Evolutionary conservation across 2,113 vertebrate species (phyloP), one percentile per base, ranked within the genome.

Genomic region (Ageneiosus marmoratus): DNA sequence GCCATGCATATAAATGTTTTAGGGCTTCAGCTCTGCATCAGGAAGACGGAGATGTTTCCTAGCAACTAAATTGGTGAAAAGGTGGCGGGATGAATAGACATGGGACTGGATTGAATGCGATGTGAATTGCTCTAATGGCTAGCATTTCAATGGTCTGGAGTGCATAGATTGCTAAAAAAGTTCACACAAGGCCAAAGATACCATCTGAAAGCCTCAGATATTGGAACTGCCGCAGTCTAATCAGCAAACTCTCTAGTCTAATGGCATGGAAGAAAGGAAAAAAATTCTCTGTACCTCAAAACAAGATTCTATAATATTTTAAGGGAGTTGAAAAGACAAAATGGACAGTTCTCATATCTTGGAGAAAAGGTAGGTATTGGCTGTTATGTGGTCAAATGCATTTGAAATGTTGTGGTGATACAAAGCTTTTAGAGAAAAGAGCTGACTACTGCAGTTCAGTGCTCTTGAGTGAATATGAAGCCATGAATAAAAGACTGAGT

Each of bases 21-120:
- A 12, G 51, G 0, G 18, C 50, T 37, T 55, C 73, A 76, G 48
- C 50, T 53, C 53, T 65, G 69, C 63, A 63, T 58, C 63, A 32
- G 16, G 70, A 60, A 55, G 67, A 82, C 77, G 32, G 77, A 72
- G 83, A 82, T 80, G 87, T 88, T 85, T 83, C 87, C 85, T 88
- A 86, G 87, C 87, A 88, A 88, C 87, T 50, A 67, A 65, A 65
- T 63, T 62, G 41, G 63, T 81, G 51, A 77, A 51, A 78, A 81
- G 81, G 56, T 72, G 37, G 29, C 13, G 15, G 29, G 29, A 46
- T 82, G 84, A 82, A 41, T 72, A 50, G 53, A 50, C 22, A 29
- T 55, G 67, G 63, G 51, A 32, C 56, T 65, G 63, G 11, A 72
- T 48, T 77, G 53, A 48, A 69, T 44, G 62, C 53, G 44, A 15